These are phyloP conservation scores for Pterophyllum scalare DNA, from an alignment of 2,113 vertebrate genomes.

Conservation along the genomic window DNA sequence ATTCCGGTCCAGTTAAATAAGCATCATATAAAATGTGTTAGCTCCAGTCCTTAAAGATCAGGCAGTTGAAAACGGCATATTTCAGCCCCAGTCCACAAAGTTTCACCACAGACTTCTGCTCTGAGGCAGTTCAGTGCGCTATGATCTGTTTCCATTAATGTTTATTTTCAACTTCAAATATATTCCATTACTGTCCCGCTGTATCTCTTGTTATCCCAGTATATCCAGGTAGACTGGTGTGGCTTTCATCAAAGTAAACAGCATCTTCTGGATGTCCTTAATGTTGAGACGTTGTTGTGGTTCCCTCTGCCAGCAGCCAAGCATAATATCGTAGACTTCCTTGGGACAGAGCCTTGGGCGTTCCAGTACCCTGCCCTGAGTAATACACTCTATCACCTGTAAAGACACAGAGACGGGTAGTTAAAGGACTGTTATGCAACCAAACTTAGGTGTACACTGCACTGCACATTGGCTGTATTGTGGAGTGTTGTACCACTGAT, in stretches of 20 bases:
- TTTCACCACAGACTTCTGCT: neutral
- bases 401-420: slow-evolving; percentile 10
- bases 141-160: neutral
- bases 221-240: slow-evolving; percentile 85
- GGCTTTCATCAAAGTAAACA: slow-evolving; percentile 82
- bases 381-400: slow-evolving; percentile 86
- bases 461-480: neutral
- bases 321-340: slow-evolving; percentile 84
- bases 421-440: neutral
- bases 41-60: neutral
- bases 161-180: neutral
- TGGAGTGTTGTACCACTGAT: neutral
- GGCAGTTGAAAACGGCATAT: neutral
- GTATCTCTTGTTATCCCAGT: slow-evolving; percentile 72
- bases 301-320: slow-evolving; percentile 86
- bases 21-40: neutral
- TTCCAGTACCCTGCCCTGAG: slow-evolving; percentile 83
- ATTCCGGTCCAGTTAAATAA: slow-evolving; percentile 1
- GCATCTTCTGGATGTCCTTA: slow-evolving; percentile 84
- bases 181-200: neutral
- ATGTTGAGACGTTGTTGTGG: slow-evolving; percentile 84
- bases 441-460: neutral
- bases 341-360: slow-evolving; percentile 83
- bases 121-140: neutral
- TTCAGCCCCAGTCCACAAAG: neutral